Percentiles rank a stretch among this genome's conserved stretches.
Evolutionary conservation across 92 coral and sea anemone genomes (phyloP).

Genomic region (Galaxea fascicularis): DNA sequence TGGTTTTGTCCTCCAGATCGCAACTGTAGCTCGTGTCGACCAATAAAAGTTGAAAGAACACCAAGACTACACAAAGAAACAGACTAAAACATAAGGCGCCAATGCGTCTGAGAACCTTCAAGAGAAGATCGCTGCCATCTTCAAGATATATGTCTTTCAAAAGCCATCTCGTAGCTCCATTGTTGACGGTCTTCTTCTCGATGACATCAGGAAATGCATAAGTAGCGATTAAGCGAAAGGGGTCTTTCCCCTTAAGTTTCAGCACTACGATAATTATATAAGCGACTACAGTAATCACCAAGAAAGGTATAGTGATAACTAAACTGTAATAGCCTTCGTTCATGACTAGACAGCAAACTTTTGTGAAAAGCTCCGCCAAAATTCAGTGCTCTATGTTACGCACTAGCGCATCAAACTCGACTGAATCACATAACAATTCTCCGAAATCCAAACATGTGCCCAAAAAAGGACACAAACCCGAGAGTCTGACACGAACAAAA

Average conservation of each 20-base stretch:
- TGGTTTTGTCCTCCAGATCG: background rate
- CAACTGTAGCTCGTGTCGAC: constrained; percentile 4
- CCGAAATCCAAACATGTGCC: too few relatives aligned
- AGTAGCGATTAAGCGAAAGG: background rate
- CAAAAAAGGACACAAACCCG: too few relatives aligned
- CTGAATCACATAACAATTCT: too few relatives aligned
- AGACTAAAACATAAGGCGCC: background rate
- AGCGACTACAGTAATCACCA: background rate
- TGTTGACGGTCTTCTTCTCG: background rate
- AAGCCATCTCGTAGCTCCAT: background rate
- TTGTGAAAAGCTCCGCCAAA: background rate
- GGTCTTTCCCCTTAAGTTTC: background rate
- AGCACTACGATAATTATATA: background rate
- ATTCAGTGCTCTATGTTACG: too few relatives aligned
- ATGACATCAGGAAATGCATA: background rate
- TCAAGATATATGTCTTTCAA: background rate
- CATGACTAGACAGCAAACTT: background rate
- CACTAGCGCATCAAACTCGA: too few relatives aligned
- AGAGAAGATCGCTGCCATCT: background rate
- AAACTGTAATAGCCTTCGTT: background rate
- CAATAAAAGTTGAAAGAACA: constrained; percentile 9
- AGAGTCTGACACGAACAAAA: too few relatives aligned
- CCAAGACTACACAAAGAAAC: background rate
- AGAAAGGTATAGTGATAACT: background rate
- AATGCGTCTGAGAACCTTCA: background rate